Percentiles rank a stretch among this genome's conserved stretches.
Conservation (phyloP, 2,888 invertebrate genomes). For the Epiblema foenella region DNA sequence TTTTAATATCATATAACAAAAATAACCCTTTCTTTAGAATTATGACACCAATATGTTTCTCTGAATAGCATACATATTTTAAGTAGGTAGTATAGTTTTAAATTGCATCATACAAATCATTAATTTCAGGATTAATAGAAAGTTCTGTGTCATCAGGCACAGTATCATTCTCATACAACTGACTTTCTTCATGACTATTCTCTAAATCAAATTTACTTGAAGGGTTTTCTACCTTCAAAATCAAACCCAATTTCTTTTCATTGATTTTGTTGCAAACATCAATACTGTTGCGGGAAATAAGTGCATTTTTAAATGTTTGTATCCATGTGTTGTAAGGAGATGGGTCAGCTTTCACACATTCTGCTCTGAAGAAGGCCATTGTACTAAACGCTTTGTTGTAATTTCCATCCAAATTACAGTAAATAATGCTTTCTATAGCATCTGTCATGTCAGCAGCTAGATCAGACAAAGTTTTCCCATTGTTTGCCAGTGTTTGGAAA, state of each 20-base stretch:
- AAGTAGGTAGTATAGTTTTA: slow-evolving; percentile 50
- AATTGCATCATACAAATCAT: slow-evolving; percentile 79
- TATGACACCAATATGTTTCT: background rate
- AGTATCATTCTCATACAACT: slow-evolving; percentile 77
- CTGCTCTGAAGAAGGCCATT: slow-evolving; percentile 67
- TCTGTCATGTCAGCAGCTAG: slow-evolving; percentile 66
- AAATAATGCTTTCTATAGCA: slow-evolving; percentile 72
- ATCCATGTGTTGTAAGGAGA: slow-evolving; percentile 74
- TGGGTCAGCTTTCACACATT: slow-evolving; percentile 69
- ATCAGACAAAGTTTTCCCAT: slow-evolving; percentile 65
- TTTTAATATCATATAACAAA: slow-evolving; percentile 18
- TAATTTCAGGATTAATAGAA: slow-evolving; percentile 67
- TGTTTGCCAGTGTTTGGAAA: slow-evolving; percentile 76
- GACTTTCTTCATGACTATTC: slow-evolving; percentile 69
- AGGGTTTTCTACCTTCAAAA: slow-evolving; percentile 70
- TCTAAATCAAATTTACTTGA: slow-evolving; percentile 64
- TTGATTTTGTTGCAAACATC: slow-evolving; percentile 61
- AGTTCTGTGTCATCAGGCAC: slow-evolving; percentile 68
- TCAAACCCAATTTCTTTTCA: slow-evolving; percentile 66
- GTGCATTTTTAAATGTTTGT: slow-evolving; percentile 63
- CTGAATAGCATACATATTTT: background rate
- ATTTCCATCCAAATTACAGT: slow-evolving; percentile 70
- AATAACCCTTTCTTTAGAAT: background rate
- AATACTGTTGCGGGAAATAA: slow-evolving; percentile 62
- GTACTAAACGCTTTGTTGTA: slow-evolving; percentile 69